phyloP scores from a whole-genome alignment of 2,797 vertebrate species.

The Notolabrus celidotus region DNA sequence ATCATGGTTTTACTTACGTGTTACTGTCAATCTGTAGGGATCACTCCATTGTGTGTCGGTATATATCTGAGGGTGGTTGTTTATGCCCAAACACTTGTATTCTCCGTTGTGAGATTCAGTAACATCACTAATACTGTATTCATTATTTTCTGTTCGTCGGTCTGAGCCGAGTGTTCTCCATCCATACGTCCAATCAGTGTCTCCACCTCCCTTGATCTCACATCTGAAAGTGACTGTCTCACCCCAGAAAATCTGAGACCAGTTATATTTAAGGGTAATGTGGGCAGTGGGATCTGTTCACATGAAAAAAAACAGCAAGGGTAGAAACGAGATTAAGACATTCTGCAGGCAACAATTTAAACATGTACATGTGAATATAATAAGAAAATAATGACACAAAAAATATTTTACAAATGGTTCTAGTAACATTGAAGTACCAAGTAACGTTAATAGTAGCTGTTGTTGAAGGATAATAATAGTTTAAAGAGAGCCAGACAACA shows the following conservation, averaged over 20 bases:
- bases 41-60: not conserved
- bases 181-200: not conserved
- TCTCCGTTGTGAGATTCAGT: not conserved
- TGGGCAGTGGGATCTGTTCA: not conserved
- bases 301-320: not conserved
- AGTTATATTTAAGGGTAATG: not conserved
- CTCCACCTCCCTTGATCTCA: not conserved
- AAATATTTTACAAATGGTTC: no score
- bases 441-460: no score
- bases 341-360: no score
- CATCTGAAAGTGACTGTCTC: not conserved
- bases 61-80: not conserved
- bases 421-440: no score
- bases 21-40: not conserved
- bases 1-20: not conserved
- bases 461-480: no score
- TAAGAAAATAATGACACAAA: no score
- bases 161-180: rapidly evolving
- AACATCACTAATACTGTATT: not conserved
- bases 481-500: no score
- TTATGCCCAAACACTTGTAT: not conserved
- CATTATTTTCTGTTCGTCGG: not conserved
- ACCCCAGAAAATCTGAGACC: not conserved
- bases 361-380: no score
- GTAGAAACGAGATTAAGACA: no score